phyloP scores from a whole-genome alignment of 2,113 vertebrate genomes.

The Dicerorhinus sumatrensis region DNA sequence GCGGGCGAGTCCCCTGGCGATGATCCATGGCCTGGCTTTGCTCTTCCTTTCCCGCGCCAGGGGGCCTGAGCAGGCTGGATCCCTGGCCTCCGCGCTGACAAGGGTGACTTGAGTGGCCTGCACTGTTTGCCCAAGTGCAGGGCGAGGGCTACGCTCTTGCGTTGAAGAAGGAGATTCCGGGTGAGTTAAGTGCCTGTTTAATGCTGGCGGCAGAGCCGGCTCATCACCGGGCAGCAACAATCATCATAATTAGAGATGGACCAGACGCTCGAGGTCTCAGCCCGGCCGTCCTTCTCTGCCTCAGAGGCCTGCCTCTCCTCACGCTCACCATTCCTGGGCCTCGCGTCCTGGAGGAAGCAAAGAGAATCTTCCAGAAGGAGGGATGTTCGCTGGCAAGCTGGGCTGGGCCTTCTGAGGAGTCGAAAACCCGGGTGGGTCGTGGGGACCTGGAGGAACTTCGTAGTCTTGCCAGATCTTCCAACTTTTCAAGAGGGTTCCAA shows the following conservation, averaged over 20 bases:
- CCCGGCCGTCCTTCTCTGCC: not conserved
- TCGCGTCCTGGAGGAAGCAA: rapidly evolving
- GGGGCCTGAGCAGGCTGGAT: not conserved
- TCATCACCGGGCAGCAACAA: not conserved
- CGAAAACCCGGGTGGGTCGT: rapidly evolving
- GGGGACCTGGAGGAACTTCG: not conserved
- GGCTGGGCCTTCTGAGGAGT: not conserved
- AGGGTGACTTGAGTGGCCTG: not conserved
- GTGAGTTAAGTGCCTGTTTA: slow-evolving; percentile 55
- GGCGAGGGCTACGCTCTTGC: not conserved
- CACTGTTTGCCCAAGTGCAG: not conserved
- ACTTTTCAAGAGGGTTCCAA: not conserved
- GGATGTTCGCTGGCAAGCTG: not conserved
- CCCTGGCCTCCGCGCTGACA: not conserved
- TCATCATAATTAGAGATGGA: not conserved
- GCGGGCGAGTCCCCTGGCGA: not conserved
- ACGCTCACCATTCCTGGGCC: not conserved
- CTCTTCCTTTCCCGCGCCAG: not conserved
- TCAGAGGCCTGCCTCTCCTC: not conserved
- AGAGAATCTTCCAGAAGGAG: not conserved
- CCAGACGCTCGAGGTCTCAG: not conserved
- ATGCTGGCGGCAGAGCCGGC: not conserved
- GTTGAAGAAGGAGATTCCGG: not conserved
- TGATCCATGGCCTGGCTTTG: rapidly evolving
- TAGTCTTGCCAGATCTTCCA: not conserved